Conservation (phyloP, 2,113 vertebrate genomes). For the Eupsittula cactorum region DNA sequence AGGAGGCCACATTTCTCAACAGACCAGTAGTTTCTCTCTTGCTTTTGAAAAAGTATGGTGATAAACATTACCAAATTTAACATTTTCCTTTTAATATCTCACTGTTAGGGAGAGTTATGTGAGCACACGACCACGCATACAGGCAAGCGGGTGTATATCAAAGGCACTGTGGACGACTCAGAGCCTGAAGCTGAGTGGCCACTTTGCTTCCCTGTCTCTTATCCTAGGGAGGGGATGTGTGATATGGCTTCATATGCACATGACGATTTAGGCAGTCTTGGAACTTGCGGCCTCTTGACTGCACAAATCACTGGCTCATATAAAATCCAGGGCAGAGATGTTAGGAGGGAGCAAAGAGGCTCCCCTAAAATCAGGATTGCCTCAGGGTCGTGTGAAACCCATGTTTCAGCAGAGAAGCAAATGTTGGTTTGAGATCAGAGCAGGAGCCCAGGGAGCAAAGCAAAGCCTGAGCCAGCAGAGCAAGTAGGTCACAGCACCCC, state of each 20-base stretch:
- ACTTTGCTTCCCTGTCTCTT: background rate
- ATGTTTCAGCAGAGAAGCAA: background rate
- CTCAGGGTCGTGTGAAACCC: background rate
- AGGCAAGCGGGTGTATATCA: background rate
- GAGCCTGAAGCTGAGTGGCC: background rate
- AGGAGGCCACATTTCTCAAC: constrained; percentile 29
- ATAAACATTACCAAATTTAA: constrained; percentile 33
- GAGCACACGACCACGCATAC: background rate
- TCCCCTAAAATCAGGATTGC: background rate
- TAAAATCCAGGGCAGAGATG: background rate
- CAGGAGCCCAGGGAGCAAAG: background rate
- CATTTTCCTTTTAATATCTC: constrained; percentile 45
- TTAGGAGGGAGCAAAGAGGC: background rate
- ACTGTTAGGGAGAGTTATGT: background rate
- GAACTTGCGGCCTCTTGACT: background rate
- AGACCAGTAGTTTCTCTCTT: background rate
- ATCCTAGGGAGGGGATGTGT: background rate
- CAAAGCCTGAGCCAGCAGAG: background rate
- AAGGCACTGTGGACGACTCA: background rate
- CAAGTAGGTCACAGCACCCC: background rate
- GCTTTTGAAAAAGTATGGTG: constrained; percentile 1
- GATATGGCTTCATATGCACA: background rate
- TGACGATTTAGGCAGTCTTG: background rate
- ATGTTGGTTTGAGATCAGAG: constrained; percentile 5
- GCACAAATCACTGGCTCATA: background rate